Conservation (phyloP, 2,888 invertebrate genomes). For the Plagodis dolabraria region DNA sequence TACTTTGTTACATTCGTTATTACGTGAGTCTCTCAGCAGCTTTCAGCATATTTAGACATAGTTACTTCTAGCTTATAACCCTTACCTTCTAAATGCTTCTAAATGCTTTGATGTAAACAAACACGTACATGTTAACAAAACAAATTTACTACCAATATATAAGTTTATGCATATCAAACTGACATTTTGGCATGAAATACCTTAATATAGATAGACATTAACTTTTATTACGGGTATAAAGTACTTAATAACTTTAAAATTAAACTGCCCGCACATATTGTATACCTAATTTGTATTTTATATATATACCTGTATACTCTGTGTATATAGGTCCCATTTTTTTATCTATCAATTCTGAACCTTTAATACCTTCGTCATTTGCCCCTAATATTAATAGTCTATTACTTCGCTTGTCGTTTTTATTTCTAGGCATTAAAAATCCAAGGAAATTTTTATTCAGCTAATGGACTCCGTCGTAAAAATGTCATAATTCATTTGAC, state of each 20-base stretch:
- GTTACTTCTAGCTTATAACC: not conserved
- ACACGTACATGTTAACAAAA: too few relatives aligned
- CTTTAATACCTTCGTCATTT: conserved; percentile 8
- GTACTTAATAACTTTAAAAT: too few relatives aligned
- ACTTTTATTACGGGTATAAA: too few relatives aligned
- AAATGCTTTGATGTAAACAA: not conserved
- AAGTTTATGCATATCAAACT: too few relatives aligned
- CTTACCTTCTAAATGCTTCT: not conserved
- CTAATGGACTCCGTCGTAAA: conserved; percentile 62
- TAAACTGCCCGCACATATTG: too few relatives aligned
- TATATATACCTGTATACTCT: too few relatives aligned
- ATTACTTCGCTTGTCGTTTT: conserved; percentile 32
- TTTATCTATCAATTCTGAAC: too few relatives aligned
- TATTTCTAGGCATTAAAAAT: conserved; percentile 47
- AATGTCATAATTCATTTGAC: conserved; percentile 68
- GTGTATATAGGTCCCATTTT: too few relatives aligned
- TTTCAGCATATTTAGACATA: not conserved
- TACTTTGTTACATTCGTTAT: not conserved
- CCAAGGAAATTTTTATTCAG: conserved; percentile 55
- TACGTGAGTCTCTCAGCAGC: not conserved
- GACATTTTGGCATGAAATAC: too few relatives aligned
- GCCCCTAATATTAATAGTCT: conserved; percentile 26
- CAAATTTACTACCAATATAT: too few relatives aligned
- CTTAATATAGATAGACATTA: too few relatives aligned
- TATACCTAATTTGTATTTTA: too few relatives aligned